Evolutionary conservation across 2,113 vertebrate genomes (phyloP), one percentile per base, ranked within the genome.

Genomic region (Festucalex cinctus): DNA sequence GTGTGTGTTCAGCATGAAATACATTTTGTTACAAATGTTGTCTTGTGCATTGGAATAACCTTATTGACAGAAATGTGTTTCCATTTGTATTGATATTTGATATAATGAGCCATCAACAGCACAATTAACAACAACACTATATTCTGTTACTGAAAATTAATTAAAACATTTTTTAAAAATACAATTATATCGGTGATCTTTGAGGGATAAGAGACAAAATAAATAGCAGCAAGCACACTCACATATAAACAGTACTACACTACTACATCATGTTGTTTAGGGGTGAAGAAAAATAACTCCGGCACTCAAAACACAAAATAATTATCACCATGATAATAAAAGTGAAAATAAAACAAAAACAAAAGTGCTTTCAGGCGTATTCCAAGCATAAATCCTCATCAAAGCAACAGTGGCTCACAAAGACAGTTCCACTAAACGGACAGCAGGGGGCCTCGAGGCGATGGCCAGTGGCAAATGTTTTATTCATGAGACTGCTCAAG

Each of bases 401-500:
- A 49, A 71, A 78, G 70, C 80, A 73, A 65, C 14, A 1, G 57
- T 83, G 26, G 71, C 73, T 80, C 70, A 82, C 20, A 6, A 22
- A 24, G 22, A 26, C 60, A 43, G 22, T 62, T 9, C 73, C 86
- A 75, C 65, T 4, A 67, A 32, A 53, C 13, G 65, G 76, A 82
- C 81, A 90, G 84, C 83, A 91, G 86, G 46, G 83, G 85, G 86
- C 85, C 81, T 85, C 46, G 9, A 86, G 86, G 86, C 82, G 79
- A 89, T 79, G 87, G 5, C 81, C 81, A 46, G 14, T 70, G 36
- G 70, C 14, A 76, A 28, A 84, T 88, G 66, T 32, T 36, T 86
- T 83, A 82, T 89, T 88, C 75, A 88, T 85, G 67, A 85, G 76
- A 26, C 65, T 46, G 54, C 74, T 65, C 61, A 77, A 63, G 71